Conservation (phyloP, 2,797 vertebrate genomes). For the Pipistrellus nathusii region DNA sequence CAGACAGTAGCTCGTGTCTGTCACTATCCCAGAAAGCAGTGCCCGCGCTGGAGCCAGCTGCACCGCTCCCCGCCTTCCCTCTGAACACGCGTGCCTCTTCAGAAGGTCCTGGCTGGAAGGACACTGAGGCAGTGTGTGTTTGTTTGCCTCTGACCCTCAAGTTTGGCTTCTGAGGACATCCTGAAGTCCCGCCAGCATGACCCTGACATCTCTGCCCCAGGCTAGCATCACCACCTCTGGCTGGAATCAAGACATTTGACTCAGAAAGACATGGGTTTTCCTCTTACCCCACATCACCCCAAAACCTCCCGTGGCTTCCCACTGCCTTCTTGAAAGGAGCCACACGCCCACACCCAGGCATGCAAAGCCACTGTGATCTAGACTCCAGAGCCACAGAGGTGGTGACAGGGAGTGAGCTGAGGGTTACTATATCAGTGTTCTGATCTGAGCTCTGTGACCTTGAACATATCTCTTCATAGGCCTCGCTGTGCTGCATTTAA, state of each 20-base stretch:
- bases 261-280: background rate
- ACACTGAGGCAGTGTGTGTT: background rate
- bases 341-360: no score
- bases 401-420: background rate
- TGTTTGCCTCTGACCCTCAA: background rate
- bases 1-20: constrained; percentile 21
- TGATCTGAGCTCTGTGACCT: background rate
- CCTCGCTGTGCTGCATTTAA: background rate
- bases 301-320: background rate
- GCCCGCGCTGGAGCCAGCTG: background rate
- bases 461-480: background rate
- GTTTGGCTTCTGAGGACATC: background rate
- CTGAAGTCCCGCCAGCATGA: background rate
- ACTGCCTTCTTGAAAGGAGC: background rate
- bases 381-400: background rate
- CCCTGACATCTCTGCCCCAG: background rate
- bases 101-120: background rate
- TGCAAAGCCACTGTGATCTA: background rate
- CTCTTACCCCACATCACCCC: background rate
- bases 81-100: constrained; percentile 62
- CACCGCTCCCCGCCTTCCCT: background rate
- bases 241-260: background rate
- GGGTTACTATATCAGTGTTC: background rate
- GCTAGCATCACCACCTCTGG: no score
- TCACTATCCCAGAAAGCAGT: constrained; percentile 31